Evolutionary conservation across 2,888 invertebrate genomes (phyloP).

Genomic region (Nephrotoma flavescens): DNA sequence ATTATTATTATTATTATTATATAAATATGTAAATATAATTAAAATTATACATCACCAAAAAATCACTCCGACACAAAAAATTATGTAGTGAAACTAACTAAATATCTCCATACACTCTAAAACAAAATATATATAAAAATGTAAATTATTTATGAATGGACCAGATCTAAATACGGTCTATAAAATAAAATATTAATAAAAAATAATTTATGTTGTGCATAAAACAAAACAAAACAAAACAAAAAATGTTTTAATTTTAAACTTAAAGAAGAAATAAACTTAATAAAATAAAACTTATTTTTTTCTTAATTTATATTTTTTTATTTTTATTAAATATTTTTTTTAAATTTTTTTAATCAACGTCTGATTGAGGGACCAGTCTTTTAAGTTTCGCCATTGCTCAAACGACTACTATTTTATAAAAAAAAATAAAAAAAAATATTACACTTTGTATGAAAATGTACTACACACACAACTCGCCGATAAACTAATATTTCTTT

Average conservation of each 20-base stretch:
- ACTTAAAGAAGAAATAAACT: conserved; percentile 9
- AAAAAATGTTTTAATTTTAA: conserved; percentile 14
- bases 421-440: too few relatives aligned
- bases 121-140: background rate
- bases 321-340: background rate
- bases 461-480: background rate
- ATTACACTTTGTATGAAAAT: background rate
- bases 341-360: conserved; percentile 15
- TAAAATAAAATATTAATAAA: conserved; percentile 9
- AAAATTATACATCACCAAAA: background rate
- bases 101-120: background rate
- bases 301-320: conserved; percentile 4
- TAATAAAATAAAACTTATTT: conserved; percentile 7
- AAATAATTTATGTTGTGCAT: conserved; percentile 10
- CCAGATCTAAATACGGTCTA: background rate
- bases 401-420: conserved; percentile 14
- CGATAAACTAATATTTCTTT: background rate
- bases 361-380: conserved; percentile 36
- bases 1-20: background rate
- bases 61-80: background rate
- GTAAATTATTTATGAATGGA: background rate
- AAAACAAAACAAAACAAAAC: conserved; percentile 13
- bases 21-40: background rate
- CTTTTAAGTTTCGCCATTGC: conserved; percentile 35
- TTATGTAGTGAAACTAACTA: background rate